Evolutionary conservation across 1,140 invertebrate species (phyloP), one percentile per base, ranked within the genome.

Genomic region (Acromyrmex echinatior): DNA sequence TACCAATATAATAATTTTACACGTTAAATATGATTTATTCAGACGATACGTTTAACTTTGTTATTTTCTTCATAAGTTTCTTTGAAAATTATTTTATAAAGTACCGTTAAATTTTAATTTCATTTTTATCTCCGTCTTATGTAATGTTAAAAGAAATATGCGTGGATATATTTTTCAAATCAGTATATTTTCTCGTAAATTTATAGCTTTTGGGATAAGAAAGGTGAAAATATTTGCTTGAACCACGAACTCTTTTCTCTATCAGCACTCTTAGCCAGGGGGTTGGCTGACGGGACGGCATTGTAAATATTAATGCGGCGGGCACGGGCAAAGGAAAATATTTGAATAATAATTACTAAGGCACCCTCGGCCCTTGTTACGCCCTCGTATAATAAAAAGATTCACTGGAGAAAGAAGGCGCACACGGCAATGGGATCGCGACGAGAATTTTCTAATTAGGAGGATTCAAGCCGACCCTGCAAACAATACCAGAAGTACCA

Each of bases 401-500:
- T 91, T 92, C 78, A 53, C 63, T 51, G 73, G 68, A 87, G 84
- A 88, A 79, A 86, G 88, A 91, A 92, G 87, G 74, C 88, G 86
- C 68, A 82, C 87, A 92, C 89, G 87, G 86, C 73, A 60, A 63
- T 66, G 87, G 90, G 92, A 92, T 93, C 93, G 94, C 80, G 70
- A 89, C 78, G 91, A 93, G 93, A 93, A 94, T 94, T 95, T 94
- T 92, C 93, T 94, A 95, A 95, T 95, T 94, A 95, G 93, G 87
- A 94, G 88, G 91, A 93, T 94, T 92, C 91, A 87, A 92, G 85
- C 45, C 84, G 87, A 86, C 87, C 90, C 90, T 80, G 86, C 91
- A 87, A 93, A 93, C 92, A 93, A 94, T 93, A 78, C 90, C 80
- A 88, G 81, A 88, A 89, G 77, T 68, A 88, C 80, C 77, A 89